phyloP scores from a whole-genome alignment of 1,140 invertebrate species.

The Diuraphis noxia region DNA sequence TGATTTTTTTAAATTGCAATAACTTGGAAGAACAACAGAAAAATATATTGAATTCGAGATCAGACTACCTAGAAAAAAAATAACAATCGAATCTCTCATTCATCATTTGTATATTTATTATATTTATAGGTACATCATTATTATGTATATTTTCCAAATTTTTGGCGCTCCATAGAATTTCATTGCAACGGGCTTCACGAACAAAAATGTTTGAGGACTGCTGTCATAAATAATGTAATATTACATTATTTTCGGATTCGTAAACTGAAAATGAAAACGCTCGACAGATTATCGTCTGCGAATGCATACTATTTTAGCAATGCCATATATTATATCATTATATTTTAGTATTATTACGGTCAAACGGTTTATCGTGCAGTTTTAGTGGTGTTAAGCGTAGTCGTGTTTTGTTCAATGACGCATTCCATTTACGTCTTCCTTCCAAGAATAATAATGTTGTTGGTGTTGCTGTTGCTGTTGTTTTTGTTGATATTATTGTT shows the following conservation, averaged over 20 bases:
- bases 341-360: background rate
- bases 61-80: no score
- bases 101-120: no score
- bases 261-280: background rate
- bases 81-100: no score
- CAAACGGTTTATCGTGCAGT: background rate
- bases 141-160: no score
- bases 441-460: background rate
- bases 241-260: background rate
- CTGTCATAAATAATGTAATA: no score
- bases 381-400: background rate
- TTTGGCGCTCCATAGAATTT: no score
- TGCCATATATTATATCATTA: background rate
- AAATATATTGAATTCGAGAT: no score
- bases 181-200: no score
- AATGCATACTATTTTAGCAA: background rate
- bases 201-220: no score
- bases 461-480: background rate
- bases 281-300: background rate
- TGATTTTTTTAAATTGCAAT: no score
- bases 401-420: background rate
- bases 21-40: no score
- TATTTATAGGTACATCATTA: no score
- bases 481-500: background rate
- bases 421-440: background rate